A percentile compares a stretch with the other conserved stretches of the same genome.
Evolutionary conservation across 1,140 invertebrate genomes (phyloP).

Genomic region (Euschistus heros): DNA sequence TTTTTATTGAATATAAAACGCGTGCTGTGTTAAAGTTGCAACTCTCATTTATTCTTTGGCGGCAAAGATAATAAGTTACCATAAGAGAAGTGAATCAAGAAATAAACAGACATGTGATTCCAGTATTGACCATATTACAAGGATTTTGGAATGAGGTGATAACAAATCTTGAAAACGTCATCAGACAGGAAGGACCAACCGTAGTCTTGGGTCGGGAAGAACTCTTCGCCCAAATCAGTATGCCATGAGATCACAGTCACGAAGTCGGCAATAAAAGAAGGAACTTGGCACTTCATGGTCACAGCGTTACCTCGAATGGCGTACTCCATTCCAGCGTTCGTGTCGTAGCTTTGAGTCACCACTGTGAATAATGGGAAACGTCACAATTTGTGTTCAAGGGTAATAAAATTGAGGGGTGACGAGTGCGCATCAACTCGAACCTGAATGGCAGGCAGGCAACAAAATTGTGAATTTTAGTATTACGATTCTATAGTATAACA

Average conservation of each 20-base stretch:
- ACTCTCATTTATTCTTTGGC: too few species aligned
- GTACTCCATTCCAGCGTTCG: conserved; percentile 82
- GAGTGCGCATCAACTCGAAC: neutral
- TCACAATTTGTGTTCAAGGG: neutral
- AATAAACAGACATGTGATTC: too few species aligned
- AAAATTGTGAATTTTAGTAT: too few species aligned
- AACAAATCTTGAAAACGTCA: neutral
- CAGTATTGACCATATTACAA: too few species aligned
- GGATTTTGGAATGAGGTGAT: conserved; percentile 4
- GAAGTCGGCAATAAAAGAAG: conserved; percentile 85
- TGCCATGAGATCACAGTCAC: conserved; percentile 81
- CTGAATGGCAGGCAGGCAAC: too few species aligned
- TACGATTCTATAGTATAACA: too few species aligned
- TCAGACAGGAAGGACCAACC: neutral
- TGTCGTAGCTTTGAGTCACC: conserved; percentile 75
- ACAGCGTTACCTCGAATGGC: conserved; percentile 83
- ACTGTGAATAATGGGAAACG: conserved; percentile 42
- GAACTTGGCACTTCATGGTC: conserved; percentile 82
- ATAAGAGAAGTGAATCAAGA: too few species aligned
- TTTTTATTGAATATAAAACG: too few species aligned
- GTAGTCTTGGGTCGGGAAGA: conserved; percentile 5
- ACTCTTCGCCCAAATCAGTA: conserved; percentile 53
- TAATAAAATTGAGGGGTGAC: too few species aligned
- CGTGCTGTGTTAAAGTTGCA: too few species aligned
- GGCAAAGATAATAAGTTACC: too few species aligned